phyloP scores from a whole-genome alignment of 2,797 vertebrate species.

The Anabas testudineus region DNA sequence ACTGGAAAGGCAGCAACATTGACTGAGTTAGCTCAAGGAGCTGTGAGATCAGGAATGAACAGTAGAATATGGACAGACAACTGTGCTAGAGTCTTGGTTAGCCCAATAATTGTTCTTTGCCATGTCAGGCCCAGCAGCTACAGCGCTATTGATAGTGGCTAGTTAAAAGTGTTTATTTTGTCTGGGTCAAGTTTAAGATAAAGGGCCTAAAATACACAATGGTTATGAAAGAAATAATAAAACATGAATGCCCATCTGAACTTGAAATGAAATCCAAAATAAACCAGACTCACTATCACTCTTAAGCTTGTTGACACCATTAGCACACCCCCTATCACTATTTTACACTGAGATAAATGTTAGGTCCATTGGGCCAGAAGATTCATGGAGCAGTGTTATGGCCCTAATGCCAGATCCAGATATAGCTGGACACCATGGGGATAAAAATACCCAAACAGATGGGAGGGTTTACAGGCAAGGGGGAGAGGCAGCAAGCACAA shows the following conservation, averaged over 20 bases:
- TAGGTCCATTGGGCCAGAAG: constrained; percentile 50
- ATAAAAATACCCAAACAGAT: constrained; percentile 83
- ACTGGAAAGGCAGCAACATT: constrained; percentile 52
- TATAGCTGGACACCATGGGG: constrained; percentile 79
- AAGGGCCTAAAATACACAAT: neutral
- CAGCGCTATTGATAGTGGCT: too few species aligned
- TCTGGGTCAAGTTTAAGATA: constrained; percentile 3
- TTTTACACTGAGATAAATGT: constrained; percentile 50
- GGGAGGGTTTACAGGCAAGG: constrained; percentile 72
- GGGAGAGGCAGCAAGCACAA: constrained; percentile 59
- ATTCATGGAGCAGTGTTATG: constrained; percentile 53
- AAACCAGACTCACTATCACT: neutral
- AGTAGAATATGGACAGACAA: constrained; percentile 64
- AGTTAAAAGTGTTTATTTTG: neutral
- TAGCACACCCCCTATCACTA: constrained; percentile 47
- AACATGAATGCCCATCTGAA: neutral
- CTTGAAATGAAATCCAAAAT: constrained; percentile 22
- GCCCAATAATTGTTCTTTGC: constrained; percentile 20
- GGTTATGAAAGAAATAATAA: neutral
- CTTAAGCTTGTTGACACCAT: constrained; percentile 47
- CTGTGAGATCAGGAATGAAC: constrained; percentile 52
- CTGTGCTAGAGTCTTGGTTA: constrained; percentile 43
- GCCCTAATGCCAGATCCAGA: constrained; percentile 76
- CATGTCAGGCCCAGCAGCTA: constrained; percentile 7
- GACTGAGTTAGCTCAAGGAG: constrained; percentile 49